Evolutionary conservation across 1,140 invertebrate genomes (phyloP), one percentile per base, ranked within the genome.

Genomic region (Mamestra configurata): DNA sequence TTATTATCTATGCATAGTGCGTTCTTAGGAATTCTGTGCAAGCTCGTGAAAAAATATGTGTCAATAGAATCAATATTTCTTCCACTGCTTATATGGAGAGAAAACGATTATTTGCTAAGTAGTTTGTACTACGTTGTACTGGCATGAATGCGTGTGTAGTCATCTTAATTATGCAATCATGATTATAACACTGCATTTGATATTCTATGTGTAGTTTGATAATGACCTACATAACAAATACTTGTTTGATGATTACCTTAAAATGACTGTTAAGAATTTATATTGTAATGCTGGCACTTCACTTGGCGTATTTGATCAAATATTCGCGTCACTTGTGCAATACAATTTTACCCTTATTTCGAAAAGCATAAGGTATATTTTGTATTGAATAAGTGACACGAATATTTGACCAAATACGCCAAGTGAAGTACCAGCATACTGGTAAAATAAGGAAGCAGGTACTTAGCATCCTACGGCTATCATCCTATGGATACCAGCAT

Each of bases 161-260:
- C 18, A 22, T 68, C 37, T 43, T 59, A 18, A 43, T 78, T 68
- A 66, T 51, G 61, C 76, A 78, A 78, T n/a, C 27, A 57, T 68
- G 43, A 68, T 68, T 22, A 78, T 53, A 40, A 70, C 49, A 31
- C n/a, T 70, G 61, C 35, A 55, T 70, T 40, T 70, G 35, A 31
- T 68, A 78, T 68, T 78, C 31, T 18, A 57, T 43, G 22, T 20
- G 31, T 70, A 57, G 27, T 78, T 53, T 70, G 49, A 57, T 53
- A 64, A 46, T 78, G 76, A 53, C 76, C 61, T 68, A 78, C 76
- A 70, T 53, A 53, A 53, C 43, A 13, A 73, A 40, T 59, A 7
- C 3, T 46, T 46, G 6, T 27, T 35, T 40, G n/a, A 20, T 71
- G 46, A 1, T 8, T 27, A 70, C n/a, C n/a, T n/a, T n/a, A n/a